Evolutionary conservation across 2,888 invertebrate genomes (phyloP), one percentile per base, ranked within the genome.

Genomic region (Andrena dorsata): DNA sequence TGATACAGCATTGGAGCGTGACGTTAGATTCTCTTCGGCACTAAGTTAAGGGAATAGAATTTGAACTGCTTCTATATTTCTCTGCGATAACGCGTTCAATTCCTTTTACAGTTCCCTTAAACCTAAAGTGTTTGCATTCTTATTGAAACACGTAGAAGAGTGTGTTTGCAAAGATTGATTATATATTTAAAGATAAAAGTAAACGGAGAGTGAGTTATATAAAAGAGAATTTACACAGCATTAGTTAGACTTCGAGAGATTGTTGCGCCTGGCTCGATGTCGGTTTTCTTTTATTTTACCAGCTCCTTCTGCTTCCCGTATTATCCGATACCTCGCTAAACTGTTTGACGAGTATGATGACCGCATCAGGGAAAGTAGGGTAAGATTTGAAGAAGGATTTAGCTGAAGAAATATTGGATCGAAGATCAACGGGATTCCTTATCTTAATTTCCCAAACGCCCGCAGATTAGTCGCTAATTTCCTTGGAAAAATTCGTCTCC

Each of bases 381-480:
- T n/a, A 8, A 20, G 8, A 8, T 20, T 51, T 8, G 20, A n/a
- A 8, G 8, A 20, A 51, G 51, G 8, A 6, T 51, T n/a, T 51
- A 66, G 51, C n/a, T 51, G 1, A 51, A 51, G 49, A 20, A 51
- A 49, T 26, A n/a, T 16, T 6, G 28, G 4, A 70, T 58, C 35
- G 41, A 20, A 58, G 26, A 13, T 3, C 26, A 51, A 26, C 32
- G 35, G 69, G 10, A 20, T 23, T 8, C 35, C 26, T 35, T 35
- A 32, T 41, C 26, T 69, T 58, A 69, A 70, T 58, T 47, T 49
- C 58, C 58, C 58, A 26, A 60, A 56, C 41, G 41, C 26, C n/a
- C 56, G 6, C 70, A 13, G 41, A 70, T 70, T 60, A 41, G 70
- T n/a, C 58, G 35, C 35, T 56, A 56, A 70, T 58, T 70, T 58